Evolutionary conservation across 2,113 vertebrate genomes (phyloP).

Genomic region (Atlantisia rogersi): DNA sequence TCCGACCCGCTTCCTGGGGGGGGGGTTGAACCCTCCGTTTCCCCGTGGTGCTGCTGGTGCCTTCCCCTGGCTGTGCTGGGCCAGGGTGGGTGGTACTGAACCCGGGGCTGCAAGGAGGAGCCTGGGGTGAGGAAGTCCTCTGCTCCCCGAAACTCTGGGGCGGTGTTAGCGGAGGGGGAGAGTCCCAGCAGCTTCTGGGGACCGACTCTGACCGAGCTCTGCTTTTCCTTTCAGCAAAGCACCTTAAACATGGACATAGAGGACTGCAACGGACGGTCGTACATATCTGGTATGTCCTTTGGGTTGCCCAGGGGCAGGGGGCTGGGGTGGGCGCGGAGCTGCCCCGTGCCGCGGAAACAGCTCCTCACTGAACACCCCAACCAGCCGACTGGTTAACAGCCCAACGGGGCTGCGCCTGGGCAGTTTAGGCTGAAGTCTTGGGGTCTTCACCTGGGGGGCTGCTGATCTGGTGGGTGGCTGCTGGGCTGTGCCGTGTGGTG

Average conservation of each 20-base stretch:
- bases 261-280: slow-evolving; percentile 90
- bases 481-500: too few relatives aligned
- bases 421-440: neutral
- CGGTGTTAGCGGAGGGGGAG: neutral
- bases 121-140: neutral
- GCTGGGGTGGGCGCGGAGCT: too few relatives aligned
- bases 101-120: neutral
- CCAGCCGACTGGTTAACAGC: neutral
- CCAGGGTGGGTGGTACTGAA: neutral
- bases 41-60: neutral
- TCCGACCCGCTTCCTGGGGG: neutral
- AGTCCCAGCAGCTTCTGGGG: neutral
- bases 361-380: neutral
- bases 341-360: too few relatives aligned
- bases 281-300: slow-evolving; percentile 84
- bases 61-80: neutral
- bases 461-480: neutral
- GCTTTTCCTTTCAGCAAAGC: slow-evolving; percentile 76
- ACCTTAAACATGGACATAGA: slow-evolving; percentile 92
- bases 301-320: neutral
- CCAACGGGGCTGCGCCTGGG: neutral
- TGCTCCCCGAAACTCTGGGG: neutral
- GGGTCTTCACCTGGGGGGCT: neutral
- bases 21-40: neutral
- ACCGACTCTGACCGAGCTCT: slow-evolving; percentile 42